Evolutionary conservation across 2,797 vertebrate genomes (phyloP), one percentile per base, ranked within the genome.

Genomic region (Epinephelus awoara): DNA sequence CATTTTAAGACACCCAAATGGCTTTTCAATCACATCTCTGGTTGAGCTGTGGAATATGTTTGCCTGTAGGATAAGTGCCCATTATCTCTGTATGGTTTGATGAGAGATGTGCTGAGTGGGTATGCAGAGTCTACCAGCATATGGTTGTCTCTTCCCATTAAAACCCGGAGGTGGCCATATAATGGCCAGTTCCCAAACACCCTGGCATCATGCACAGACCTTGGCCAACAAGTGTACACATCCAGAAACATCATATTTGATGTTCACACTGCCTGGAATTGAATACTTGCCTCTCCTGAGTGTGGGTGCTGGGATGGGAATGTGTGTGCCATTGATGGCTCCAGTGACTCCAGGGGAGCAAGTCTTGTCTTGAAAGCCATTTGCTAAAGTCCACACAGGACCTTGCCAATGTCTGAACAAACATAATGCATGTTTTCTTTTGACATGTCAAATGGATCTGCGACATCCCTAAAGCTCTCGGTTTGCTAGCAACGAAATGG

Each of bases 71-170:
- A n/a, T 27, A 56, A 68, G 17, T 57, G 17, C 13, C 40, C 40
- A 46, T 56, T 68, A 46, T 29, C 40, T 56, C 40, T 54, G 15
- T 17, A 2, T 17, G 49, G 49, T 52, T 14, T 52, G 8, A 25
- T 18, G 42, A 27, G 61, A 47, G 9, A 46, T 18, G 47, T 38
- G 27, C 27, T 50, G 47, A 34, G 27, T 0, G 19, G 27, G 44
- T 47, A 46, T 47, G 61, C 61, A 27, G 40, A 62, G 44, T 67
- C 50, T 67, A 34, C 15, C 6, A 42, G 65, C 21, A 42, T 21
- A 21, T n/a, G 23, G 52, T 14, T 18, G 51, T 46, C 50, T 12
- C n/a, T 42, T 54, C 15, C 14, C 14, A 25, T 54, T 25, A 18
- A 5, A 42, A 51, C 13, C 63, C 7, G 34, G 15, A 54, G 50